A percentile compares a stretch with the other conserved stretches of the same genome.
These are phyloP conservation scores for Tokudaia tokunoshimensis DNA, from an alignment of 2,797 vertebrate species.

Conservation along the genomic window DNA sequence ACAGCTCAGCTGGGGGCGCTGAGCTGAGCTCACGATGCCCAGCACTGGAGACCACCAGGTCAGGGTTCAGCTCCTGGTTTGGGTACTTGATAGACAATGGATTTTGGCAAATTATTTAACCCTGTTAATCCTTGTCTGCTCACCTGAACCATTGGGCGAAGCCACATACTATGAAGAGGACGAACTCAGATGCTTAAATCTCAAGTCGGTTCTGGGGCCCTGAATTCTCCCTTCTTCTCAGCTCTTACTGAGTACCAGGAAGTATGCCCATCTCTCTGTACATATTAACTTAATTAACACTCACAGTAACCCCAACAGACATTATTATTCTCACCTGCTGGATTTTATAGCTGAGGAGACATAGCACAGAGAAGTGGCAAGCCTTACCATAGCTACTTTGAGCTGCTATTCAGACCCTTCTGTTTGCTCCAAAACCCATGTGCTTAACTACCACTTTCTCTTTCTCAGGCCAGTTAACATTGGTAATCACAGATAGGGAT, in stretches of 20 bases:
- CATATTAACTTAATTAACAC: background rate
- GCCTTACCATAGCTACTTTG: background rate
- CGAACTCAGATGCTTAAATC: background rate
- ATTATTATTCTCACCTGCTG: background rate
- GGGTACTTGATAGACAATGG: background rate
- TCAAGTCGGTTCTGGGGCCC: background rate
- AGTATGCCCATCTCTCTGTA: background rate
- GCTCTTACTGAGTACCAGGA: background rate
- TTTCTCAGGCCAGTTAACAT: background rate
- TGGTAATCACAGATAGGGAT: background rate
- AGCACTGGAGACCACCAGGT: background rate
- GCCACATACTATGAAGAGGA: background rate
- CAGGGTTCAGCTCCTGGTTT: background rate
- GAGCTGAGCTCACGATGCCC: no score
- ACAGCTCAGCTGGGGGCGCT: no score
- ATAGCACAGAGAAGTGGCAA: background rate
- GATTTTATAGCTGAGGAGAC: background rate
- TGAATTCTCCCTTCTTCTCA: background rate
- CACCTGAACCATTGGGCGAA: background rate
- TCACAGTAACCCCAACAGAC: background rate
- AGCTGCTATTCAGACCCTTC: background rate
- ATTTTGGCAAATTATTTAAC: background rate
- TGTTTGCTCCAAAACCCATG: background rate
- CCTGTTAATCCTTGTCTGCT: background rate
- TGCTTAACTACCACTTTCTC: background rate